phyloP scores from a whole-genome alignment of 2,113 vertebrate species.

The Percina caprodes region DNA sequence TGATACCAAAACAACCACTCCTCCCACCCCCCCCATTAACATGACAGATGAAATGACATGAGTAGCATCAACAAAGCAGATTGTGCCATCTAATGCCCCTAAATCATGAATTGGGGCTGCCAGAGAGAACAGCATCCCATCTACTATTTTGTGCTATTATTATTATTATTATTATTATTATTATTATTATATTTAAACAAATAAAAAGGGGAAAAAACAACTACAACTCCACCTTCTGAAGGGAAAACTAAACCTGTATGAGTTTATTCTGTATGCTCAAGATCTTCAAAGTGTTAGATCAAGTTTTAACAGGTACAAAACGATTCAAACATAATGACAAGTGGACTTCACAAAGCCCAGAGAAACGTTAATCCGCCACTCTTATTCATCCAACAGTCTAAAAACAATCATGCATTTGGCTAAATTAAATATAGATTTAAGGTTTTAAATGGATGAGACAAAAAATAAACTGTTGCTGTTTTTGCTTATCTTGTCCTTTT shows the following conservation, averaged over 20 bases:
- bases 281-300: too few species aligned
- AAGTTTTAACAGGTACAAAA: too few species aligned
- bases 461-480: too few species aligned
- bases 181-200: not conserved
- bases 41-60: slow-evolving; percentile 50
- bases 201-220: not conserved
- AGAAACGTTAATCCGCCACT: not conserved
- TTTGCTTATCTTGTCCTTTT: too few species aligned
- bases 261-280: not conserved
- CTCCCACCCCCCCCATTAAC: slow-evolving; percentile 17
- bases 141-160: not conserved
- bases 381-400: not conserved
- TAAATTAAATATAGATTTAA: too few species aligned
- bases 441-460: too few species aligned
- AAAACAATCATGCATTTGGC: too few species aligned
- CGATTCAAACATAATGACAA: not conserved
- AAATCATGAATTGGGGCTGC: slow-evolving; percentile 24
- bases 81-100: slow-evolving; percentile 20
- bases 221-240: not conserved
- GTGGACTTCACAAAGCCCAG: not conserved
- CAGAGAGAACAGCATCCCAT: not conserved
- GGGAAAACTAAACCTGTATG: not conserved
- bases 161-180: too few species aligned
- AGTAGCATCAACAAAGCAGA: slow-evolving; percentile 11
- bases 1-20: slow-evolving; percentile 38